phyloP scores from a whole-genome alignment of 2,113 vertebrate species.

The Diadophis punctatus region DNA sequence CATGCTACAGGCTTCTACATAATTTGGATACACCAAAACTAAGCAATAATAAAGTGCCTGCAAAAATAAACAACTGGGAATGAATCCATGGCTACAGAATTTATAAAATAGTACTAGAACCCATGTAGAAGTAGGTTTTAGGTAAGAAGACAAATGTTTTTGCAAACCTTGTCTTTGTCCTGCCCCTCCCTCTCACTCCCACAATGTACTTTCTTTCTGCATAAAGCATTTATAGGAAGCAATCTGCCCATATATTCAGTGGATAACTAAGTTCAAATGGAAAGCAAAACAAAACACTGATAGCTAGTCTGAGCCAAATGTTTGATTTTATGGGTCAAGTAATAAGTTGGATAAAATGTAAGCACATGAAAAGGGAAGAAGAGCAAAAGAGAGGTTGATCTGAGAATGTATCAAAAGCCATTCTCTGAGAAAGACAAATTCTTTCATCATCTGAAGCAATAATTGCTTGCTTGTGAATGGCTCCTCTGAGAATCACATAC shows the following conservation, averaged over 20 bases:
- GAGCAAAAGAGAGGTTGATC: conserved; percentile 12
- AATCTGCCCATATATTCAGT: neutral
- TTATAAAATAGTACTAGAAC: no score
- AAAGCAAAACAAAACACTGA: neutral
- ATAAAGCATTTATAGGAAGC: conserved; percentile 24
- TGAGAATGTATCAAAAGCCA: conserved; percentile 37
- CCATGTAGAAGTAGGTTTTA: no score
- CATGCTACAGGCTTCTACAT: no score
- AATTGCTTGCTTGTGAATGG: conserved; percentile 46
- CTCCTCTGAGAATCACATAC: conserved; percentile 32
- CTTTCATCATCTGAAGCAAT: conserved; percentile 48
- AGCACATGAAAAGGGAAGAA: conserved; percentile 8
- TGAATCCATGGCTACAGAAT: no score
- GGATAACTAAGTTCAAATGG: conserved; percentile 23
- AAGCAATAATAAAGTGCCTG: no score
- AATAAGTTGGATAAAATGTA: conserved; percentile 28
- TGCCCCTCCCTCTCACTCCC: neutral
- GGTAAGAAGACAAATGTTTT: no score
- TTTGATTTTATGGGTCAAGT: conserved; percentile 1
- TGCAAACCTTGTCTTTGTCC: neutral
- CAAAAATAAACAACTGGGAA: no score
- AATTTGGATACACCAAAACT: no score
- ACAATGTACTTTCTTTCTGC: neutral
- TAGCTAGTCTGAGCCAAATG: neutral
- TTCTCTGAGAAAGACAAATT: conserved; percentile 35